Percentiles rank a stretch among this genome's conserved stretches.
Evolutionary conservation across 2,888 invertebrate genomes (phyloP).

Genomic region (Onthophagus sagittarius): DNA sequence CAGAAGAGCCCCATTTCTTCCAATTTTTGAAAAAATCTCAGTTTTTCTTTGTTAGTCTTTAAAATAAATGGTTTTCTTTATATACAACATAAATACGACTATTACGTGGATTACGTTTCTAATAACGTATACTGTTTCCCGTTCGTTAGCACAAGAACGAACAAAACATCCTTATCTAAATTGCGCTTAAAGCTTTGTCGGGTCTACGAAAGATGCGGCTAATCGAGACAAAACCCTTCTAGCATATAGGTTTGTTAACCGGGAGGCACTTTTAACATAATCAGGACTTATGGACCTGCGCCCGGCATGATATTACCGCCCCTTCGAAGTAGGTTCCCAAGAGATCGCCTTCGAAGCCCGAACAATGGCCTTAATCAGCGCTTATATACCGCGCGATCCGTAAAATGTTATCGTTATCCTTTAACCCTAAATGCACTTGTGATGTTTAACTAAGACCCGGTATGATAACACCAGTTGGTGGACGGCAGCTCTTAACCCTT

Average conservation of each 20-base stretch:
- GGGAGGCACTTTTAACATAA: constrained; percentile 31
- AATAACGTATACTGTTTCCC: not conserved
- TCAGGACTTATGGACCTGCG: constrained; percentile 31
- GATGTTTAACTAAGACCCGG: constrained; percentile 18
- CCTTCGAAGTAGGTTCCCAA: constrained; percentile 19
- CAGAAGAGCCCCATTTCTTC: too few relatives aligned
- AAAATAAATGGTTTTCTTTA: not conserved
- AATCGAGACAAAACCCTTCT: constrained; percentile 22
- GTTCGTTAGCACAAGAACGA: not conserved
- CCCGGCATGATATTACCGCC: constrained; percentile 22
- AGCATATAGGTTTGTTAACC: constrained; percentile 28
- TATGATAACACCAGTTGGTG: constrained; percentile 3
- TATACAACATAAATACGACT: not conserved
- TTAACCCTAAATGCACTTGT: constrained; percentile 23
- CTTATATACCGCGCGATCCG: constrained; percentile 19
- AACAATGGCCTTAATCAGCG: constrained; percentile 26
- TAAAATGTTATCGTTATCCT: constrained; percentile 18
- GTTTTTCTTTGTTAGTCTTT: too few relatives aligned
- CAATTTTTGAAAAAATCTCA: too few relatives aligned
- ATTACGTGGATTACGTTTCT: not conserved
- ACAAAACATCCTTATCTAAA: constrained; percentile 4
- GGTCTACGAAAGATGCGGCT: constrained; percentile 19
- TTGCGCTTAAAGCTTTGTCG: constrained; percentile 18
- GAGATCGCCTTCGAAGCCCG: constrained; percentile 22
- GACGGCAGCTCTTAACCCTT: not conserved